Evolutionary conservation across 2,797 vertebrate genomes (phyloP).

Genomic region (Heterohyrax brucei): DNA sequence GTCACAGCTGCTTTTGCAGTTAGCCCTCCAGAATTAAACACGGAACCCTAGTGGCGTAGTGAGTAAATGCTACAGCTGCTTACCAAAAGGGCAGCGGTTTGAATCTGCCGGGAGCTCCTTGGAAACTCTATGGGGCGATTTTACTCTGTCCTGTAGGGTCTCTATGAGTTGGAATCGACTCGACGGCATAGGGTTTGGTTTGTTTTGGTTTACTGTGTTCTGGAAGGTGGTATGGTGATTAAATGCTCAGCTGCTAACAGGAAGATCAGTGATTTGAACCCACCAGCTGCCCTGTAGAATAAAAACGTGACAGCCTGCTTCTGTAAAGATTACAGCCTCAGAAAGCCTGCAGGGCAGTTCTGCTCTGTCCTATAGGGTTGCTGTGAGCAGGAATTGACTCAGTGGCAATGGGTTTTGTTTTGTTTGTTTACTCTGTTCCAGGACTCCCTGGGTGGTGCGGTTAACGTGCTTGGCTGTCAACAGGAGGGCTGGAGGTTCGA

Average conservation of each 20-base stretch:
- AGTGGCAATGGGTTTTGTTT: background rate
- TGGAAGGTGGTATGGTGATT: background rate
- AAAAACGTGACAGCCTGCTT: background rate
- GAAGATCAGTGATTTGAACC: background rate
- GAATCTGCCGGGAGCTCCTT: too few relatives aligned
- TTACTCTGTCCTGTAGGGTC: too few relatives aligned
- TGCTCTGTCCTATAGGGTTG: background rate
- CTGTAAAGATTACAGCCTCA: background rate
- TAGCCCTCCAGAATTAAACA: too few relatives aligned
- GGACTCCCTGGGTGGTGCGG: background rate
- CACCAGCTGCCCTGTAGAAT: background rate
- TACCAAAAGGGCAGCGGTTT: too few relatives aligned
- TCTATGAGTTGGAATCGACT: too few relatives aligned
- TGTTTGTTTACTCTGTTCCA: background rate
- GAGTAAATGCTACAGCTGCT: too few relatives aligned
- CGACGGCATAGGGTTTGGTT: too few relatives aligned
- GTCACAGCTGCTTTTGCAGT: too few relatives aligned
- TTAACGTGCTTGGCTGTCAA: background rate
- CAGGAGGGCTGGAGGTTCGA: background rate
- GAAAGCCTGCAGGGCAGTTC: background rate
- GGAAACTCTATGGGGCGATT: too few relatives aligned
- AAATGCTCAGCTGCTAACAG: background rate
- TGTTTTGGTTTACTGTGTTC: background rate
- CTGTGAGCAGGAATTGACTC: background rate
- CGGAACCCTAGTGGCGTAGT: too few relatives aligned